These are phyloP conservation scores for Manis crassicaudata DNA, from an alignment of 2,797 vertebrate species.

Conservation along the genomic window DNA sequence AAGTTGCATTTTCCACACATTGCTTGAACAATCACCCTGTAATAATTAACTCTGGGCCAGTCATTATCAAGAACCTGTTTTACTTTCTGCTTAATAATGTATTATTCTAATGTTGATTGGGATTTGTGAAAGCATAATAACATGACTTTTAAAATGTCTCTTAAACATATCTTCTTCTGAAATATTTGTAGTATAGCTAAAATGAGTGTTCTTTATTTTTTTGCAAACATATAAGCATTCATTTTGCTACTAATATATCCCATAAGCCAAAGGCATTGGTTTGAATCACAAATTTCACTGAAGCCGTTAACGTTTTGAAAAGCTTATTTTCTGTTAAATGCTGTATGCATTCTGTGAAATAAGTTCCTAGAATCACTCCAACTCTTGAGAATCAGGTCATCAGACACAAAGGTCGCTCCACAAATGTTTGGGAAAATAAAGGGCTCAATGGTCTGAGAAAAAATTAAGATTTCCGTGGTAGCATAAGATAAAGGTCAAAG, in stretches of 20 bases:
- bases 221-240: not conserved
- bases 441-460: not conserved
- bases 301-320: not conserved
- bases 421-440: constrained; percentile 6
- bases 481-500: constrained; percentile 16
- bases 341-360: constrained; percentile 29
- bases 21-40: constrained; percentile 1
- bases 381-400: constrained; percentile 22
- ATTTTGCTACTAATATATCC: not conserved
- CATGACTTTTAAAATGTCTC: constrained; percentile 44
- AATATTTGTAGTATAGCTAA: constrained; percentile 28
- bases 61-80: constrained; percentile 42
- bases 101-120: constrained; percentile 1
- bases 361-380: constrained; percentile 36
- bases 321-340: constrained; percentile 47
- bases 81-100: constrained; percentile 17
- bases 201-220: not conserved
- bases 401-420: not conserved
- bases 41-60: not conserved
- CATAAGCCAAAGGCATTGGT: not conserved
- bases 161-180: not conserved
- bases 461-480: constrained; percentile 40
- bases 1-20: not conserved
- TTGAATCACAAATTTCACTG: not conserved
- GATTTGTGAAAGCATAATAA: not conserved